These are phyloP conservation scores for Cottus gobio DNA, from an alignment of 2,113 vertebrate genomes.

Conservation along the genomic window DNA sequence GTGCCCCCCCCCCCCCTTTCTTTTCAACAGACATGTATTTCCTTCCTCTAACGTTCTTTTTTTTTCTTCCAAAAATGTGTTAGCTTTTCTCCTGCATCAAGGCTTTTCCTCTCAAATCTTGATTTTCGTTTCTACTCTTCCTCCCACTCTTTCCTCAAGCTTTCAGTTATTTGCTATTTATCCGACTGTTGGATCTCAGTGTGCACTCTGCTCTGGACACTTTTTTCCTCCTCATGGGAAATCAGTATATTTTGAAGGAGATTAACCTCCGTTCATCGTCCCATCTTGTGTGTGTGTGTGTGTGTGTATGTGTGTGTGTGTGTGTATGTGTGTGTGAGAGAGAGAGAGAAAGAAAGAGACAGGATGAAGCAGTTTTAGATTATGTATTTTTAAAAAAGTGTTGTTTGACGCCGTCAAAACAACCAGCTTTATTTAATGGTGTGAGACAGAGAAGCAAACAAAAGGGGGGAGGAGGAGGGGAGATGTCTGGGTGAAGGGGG, in stretches of 20 bases:
- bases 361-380: constrained; percentile 34
- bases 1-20: too few relatives aligned
- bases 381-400: not conserved
- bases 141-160: constrained; percentile 15
- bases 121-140: not conserved
- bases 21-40: not conserved
- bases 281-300: not conserved
- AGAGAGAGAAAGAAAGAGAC: not conserved
- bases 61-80: not conserved
- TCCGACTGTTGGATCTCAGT: constrained; percentile 53
- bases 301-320: constrained; percentile 19
- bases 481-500: constrained; percentile 30
- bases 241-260: constrained; percentile 15
- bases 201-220: constrained; percentile 23
- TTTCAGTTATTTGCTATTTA: constrained; percentile 74
- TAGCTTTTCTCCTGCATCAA: not conserved
- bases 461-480: constrained; percentile 42
- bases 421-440: constrained; percentile 57
- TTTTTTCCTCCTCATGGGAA: not conserved
- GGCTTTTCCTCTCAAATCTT: not conserved
- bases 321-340: constrained; percentile 12
- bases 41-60: constrained; percentile 24
- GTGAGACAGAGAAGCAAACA: constrained; percentile 64
- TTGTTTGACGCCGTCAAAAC: constrained; percentile 59
- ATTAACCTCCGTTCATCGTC: constrained; percentile 15